phyloP scores from a whole-genome alignment of 2,888 invertebrate species.

The Heliconius ethilla region DNA sequence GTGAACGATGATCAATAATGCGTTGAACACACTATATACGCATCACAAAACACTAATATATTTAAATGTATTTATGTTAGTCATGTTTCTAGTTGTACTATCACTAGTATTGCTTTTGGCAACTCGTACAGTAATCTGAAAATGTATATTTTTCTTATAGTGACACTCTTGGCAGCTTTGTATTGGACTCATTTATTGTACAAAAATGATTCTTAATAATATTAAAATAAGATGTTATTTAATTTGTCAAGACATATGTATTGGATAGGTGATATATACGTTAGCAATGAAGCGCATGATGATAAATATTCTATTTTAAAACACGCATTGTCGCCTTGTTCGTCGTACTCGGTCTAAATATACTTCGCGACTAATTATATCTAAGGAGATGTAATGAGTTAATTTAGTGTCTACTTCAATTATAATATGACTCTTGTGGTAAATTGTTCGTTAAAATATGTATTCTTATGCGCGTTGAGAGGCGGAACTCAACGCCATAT shows the following conservation, averaged over 20 bases:
- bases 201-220: background rate
- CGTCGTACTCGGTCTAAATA: conserved; percentile 36
- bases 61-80: conserved; percentile 6
- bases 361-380: conserved; percentile 18
- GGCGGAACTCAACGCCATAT: too few relatives aligned
- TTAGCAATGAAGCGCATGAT: conserved; percentile 10
- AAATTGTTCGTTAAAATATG: background rate
- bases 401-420: background rate
- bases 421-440: background rate
- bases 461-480: too few relatives aligned
- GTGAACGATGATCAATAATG: conserved; percentile 1
- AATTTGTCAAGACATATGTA: background rate
- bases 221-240: background rate
- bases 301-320: conserved; percentile 34
- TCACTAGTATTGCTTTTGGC: conserved; percentile 34
- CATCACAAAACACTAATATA: conserved; percentile 31
- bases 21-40: conserved; percentile 24
- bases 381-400: background rate
- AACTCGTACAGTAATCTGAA: conserved; percentile 28
- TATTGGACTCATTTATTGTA: background rate
- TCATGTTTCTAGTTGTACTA: conserved; percentile 25
- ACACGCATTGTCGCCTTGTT: conserved; percentile 38
- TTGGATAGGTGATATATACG: background rate
- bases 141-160: conserved; percentile 25
- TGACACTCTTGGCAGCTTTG: conserved; percentile 39